Percentiles rank a stretch among this genome's conserved stretches.
Evolutionary conservation across 2,888 invertebrate genomes (phyloP).

Genomic region (Leptarthrus brevirostris): DNA sequence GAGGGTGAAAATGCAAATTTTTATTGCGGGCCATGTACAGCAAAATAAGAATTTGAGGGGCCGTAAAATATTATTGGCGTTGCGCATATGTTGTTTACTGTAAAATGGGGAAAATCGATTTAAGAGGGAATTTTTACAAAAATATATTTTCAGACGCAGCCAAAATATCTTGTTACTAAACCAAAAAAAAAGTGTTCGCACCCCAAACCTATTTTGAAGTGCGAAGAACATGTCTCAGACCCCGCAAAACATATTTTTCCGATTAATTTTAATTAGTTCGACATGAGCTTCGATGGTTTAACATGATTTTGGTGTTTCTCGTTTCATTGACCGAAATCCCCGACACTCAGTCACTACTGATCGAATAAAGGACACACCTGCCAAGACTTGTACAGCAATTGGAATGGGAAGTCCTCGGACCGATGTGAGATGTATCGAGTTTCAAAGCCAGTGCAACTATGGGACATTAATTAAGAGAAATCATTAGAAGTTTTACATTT

Average conservation of each 20-base stretch:
- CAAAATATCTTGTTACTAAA: too few species aligned
- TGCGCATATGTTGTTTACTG: conserved; percentile 37
- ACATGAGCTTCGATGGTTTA: conserved; percentile 53
- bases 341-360: conserved; percentile 20
- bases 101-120: conserved; percentile 33
- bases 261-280: conserved; percentile 52
- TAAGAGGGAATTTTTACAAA: neutral
- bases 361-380: too few species aligned
- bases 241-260: conserved; percentile 49
- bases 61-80: conserved; percentile 42
- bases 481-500: conserved; percentile 10
- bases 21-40: conserved; percentile 8
- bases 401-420: neutral
- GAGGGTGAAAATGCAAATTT: conserved; percentile 44
- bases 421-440: conserved; percentile 12
- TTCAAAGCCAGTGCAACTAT: neutral
- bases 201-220: conserved; percentile 4
- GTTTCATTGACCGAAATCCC: conserved; percentile 48
- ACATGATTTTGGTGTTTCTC: conserved; percentile 51
- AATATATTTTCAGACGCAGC: neutral
- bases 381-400: too few species aligned
- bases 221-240: conserved; percentile 14
- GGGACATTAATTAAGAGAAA: conserved; percentile 30
- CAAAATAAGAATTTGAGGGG: conserved; percentile 36
- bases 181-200: neutral